phyloP scores from a whole-genome alignment of 2,888 invertebrate genomes.

The Heliothis peltigera region DNA sequence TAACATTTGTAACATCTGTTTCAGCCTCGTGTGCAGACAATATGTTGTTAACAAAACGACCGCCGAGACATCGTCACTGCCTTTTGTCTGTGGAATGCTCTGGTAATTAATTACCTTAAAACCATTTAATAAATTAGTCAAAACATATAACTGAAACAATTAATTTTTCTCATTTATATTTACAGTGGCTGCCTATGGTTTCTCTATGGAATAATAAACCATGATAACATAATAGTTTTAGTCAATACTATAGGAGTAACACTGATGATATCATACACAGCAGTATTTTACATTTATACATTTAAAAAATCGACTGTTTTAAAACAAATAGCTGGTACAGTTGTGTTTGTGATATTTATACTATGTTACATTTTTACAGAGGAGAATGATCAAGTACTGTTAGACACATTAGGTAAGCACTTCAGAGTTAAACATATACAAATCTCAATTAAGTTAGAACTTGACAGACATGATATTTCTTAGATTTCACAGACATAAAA shows the following conservation, averaged over 20 bases:
- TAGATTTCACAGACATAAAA: too few species aligned
- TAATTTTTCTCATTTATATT: conserved; percentile 57
- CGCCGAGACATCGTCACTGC: conserved; percentile 93
- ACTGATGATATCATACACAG: conserved; percentile 92
- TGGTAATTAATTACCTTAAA: conserved; percentile 89
- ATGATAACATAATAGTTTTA: conserved; percentile 92
- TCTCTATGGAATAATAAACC: conserved; percentile 93
- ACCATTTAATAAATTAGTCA: conserved; percentile 8
- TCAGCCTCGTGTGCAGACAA: conserved; percentile 93
- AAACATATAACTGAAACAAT: conserved; percentile 21
- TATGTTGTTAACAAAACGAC: conserved; percentile 93
- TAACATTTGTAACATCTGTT: conserved; percentile 68
- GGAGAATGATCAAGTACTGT: conserved; percentile 86
- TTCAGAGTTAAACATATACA: conserved; percentile 15
- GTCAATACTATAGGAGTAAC: conserved; percentile 94
- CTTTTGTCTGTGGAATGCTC: conserved; percentile 94
- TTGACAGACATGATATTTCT: conserved; percentile 16
- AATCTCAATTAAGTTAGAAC: not conserved
- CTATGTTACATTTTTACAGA: conserved; percentile 91
- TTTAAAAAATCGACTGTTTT: conserved; percentile 92
- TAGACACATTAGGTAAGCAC: conserved; percentile 91
- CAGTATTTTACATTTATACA: conserved; percentile 93
- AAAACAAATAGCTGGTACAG: conserved; percentile 90
- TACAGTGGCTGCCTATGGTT: conserved; percentile 94
- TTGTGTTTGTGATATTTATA: conserved; percentile 87